Percentiles rank a stretch among this genome's conserved stretches.
These are phyloP conservation scores for Mylabris phalerata DNA, from an alignment of 1,140 invertebrate species.

Conservation along the genomic window DNA sequence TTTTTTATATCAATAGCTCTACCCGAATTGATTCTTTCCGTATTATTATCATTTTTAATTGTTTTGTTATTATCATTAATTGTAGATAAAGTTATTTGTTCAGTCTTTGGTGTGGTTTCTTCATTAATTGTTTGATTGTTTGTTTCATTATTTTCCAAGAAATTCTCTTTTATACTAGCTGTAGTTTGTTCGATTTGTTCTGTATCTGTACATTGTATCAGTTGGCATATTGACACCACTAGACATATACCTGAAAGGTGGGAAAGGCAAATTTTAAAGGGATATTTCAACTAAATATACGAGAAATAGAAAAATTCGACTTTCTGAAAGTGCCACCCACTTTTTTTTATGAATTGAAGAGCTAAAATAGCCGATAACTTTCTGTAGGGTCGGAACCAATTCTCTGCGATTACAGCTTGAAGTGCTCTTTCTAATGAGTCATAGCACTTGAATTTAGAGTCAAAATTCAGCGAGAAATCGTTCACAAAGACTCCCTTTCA, in stretches of 20 bases:
- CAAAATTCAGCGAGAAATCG: too few relatives aligned
- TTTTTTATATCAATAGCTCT: slow-evolving; percentile 31
- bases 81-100: neutral
- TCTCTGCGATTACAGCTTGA: too few relatives aligned
- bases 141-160: neutral
- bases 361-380: too few relatives aligned
- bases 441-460: too few relatives aligned
- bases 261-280: slow-evolving; percentile 1
- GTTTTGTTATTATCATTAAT: slow-evolving; percentile 1
- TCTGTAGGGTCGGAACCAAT: too few relatives aligned
- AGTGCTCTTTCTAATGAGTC: too few relatives aligned
- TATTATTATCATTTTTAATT: slow-evolving; percentile 19
- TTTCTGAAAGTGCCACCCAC: too few relatives aligned
- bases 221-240: slow-evolving; percentile 10
- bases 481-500: too few relatives aligned
- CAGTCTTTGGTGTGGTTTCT: slow-evolving; percentile 24
- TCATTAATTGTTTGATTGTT: neutral
- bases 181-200: neutral
- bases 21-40: slow-evolving; percentile 15
- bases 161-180: neutral
- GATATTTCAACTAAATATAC: too few relatives aligned
- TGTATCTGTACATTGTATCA: neutral
- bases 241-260: slow-evolving; percentile 19
- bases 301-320: too few relatives aligned
- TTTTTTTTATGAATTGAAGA: too few relatives aligned